Evolutionary conservation across 2,797 vertebrate species (phyloP), one percentile per base, ranked within the genome.

Genomic region (Etheostoma nigrum): DNA sequence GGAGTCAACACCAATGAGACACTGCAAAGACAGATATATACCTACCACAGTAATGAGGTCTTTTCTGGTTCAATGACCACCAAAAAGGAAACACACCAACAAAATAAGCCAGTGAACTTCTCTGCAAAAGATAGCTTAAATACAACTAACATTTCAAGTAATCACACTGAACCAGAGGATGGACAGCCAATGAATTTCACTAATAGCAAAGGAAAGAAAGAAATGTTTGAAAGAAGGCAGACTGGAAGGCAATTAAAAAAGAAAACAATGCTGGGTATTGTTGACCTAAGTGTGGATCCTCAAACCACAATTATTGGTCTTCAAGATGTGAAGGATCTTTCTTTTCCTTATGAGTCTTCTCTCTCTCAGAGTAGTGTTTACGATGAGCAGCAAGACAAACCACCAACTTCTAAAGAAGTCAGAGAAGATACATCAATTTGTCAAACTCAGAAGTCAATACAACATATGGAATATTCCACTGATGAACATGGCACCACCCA

Each of bases 231-330:
- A 85, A 91, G 57, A 83, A 81, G 42, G 47, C 69, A 77, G 70
- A 57, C n/a, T 59, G 67, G 18, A 73, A 84, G 33, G 16, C 51
- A 44, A 19, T 25, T 69, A 51, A 65, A 57, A 73, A 91, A 77
- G 23, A 93, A 90, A 82, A 74, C 59, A 48, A 42, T 30, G 8
- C 30, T 21, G 2, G 90, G 87, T 36, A 72, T 85, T 70, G 84
- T 96, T 67, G 94, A 96, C 74, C 87, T 96, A 55, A 95, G 87
- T 54, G 40, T 94, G n/a, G 89, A 91, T 67, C 59, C 68, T 81
- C 80, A 88, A 59, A 64, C 53, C 15, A 57, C 67, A 74, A 6
- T 61, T 25, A 64, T 68, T 12, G 45, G 42, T 80, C 67, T 62
- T 48, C 51, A 87, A 65, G 85, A 79, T 68, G 85, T 78, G 40